Percentiles rank a stretch among this genome's conserved stretches.
These are phyloP conservation scores for Lutraria lutraria DNA, from an alignment of 2,888 invertebrate genomes.

Conservation along the genomic window DNA sequence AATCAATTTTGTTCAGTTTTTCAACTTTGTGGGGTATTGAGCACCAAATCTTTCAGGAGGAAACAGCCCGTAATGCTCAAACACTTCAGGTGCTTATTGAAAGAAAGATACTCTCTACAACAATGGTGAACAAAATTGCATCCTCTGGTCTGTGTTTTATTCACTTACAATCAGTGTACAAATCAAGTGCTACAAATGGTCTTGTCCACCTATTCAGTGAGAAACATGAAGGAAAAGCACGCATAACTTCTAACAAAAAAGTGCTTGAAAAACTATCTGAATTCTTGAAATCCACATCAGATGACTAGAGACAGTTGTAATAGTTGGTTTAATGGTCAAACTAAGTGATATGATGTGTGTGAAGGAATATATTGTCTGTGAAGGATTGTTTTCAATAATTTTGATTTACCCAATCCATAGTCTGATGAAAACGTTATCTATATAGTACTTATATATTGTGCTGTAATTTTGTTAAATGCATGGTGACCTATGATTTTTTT, in stretches of 20 bases:
- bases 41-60: not conserved
- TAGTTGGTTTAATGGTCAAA: no score
- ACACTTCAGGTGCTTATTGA: slow-evolving; percentile 17
- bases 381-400: no score
- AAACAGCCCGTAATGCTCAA: not conserved
- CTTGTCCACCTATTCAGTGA: no score
- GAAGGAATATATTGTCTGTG: no score
- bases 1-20: not conserved
- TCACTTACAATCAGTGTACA: not conserved
- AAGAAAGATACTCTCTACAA: slow-evolving; percentile 29
- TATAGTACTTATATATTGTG: no score
- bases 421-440: no score
- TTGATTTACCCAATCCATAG: no score
- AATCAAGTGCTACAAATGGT: not conserved
- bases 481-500: no score
- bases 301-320: no score
- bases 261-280: slow-evolving; percentile 7
- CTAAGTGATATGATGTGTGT: no score
- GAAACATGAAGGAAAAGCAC: no score
- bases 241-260: slow-evolving; percentile 41
- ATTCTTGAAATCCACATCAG: not conserved
- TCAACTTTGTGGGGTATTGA: slow-evolving; percentile 24
- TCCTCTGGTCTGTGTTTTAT: slow-evolving; percentile 12
- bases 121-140: slow-evolving; percentile 28
- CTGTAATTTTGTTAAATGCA: no score